A percentile compares a stretch with the other conserved stretches of the same genome.
Conservation (phyloP, 2,888 invertebrate genomes). For the Baronia brevicornis region DNA sequence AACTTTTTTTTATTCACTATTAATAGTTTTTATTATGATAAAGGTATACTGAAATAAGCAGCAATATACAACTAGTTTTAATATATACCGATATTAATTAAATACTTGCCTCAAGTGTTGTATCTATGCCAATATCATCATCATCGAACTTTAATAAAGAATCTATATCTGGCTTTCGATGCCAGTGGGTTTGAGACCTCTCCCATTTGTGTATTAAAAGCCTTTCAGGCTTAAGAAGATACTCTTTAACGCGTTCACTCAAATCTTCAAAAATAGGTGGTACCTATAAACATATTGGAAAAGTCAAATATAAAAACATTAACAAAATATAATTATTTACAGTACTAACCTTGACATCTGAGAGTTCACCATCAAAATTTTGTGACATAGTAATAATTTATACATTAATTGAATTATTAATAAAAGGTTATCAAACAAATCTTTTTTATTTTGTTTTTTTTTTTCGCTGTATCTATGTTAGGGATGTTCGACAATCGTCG, state of each 20-base stretch:
- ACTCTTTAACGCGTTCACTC: slow-evolving; percentile 78
- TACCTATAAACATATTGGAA: slow-evolving; percentile 45
- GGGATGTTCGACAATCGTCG: too few relatives aligned
- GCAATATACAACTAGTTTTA: slow-evolving; percentile 2
- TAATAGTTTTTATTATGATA: too few relatives aligned
- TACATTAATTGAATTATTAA: too few relatives aligned
- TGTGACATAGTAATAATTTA: too few relatives aligned
- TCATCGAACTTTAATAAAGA: slow-evolving; percentile 58
- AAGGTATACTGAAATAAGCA: too few relatives aligned
- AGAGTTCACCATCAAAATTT: neutral
- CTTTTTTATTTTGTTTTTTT: too few relatives aligned
- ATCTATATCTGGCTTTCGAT: slow-evolving; percentile 23
- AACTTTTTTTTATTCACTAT: too few relatives aligned
- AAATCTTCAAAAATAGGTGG: slow-evolving; percentile 82
- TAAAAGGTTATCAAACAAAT: too few relatives aligned
- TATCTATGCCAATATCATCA: slow-evolving; percentile 48
- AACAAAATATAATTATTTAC: slow-evolving; percentile 1
- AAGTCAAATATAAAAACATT: too few relatives aligned
- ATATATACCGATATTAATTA: slow-evolving; percentile 48
- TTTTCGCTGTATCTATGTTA: too few relatives aligned
- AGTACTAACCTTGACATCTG: too few relatives aligned
- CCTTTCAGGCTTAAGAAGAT: slow-evolving; percentile 79
- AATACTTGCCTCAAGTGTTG: slow-evolving; percentile 49
- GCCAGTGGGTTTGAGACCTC: slow-evolving; percentile 78
- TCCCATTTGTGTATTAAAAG: slow-evolving; percentile 84